Evolutionary conservation across 2,113 vertebrate species (phyloP), one percentile per base, ranked within the genome.

Genomic region (Notothenia coriiceps): DNA sequence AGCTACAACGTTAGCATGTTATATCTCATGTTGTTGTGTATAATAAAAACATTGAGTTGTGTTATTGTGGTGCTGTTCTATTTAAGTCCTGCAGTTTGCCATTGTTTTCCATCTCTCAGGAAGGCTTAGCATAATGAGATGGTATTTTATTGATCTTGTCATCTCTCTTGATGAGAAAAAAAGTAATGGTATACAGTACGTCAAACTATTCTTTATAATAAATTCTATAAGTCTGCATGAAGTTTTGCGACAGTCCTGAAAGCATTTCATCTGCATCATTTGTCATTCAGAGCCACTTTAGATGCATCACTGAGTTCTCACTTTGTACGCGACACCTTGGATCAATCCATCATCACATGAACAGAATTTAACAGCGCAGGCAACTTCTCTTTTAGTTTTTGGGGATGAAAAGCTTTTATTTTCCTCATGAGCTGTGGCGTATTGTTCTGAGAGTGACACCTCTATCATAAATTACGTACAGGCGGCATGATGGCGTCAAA

Each of bases 401-500:
- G 47, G 55, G 59, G 77, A 89, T 65, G 75, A 84, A 87, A 83
- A 78, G 55, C 70, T 77, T 35, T 72, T 75, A 77, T 88, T 91
- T 88, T 89, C 65, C 69, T 87, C 52, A 79, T 81, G 65, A 79
- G 82, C 86, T 61, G 35, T 84, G 79, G 73, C 70, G n/a, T 59
- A 90, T 91, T 68, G 84, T 68, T 90, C 88, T 82, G 52, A 81
- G 68, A 85, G 52, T 73, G 88, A 92, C 87, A 90, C 82, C 68
- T 88, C 86, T 77, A 82, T 88, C 90, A 90, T 91, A 83, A 92
- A 90, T 91, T 85, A 86, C 82, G 84, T 12, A 35, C 61, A 64
- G 64, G 49, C 74, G 61, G 72, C 70, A 46, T 59, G 73, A 81
- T 79, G 77, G 77, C 61, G 70, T 71, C 78, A 50, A 81, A 65